Evolutionary conservation across 2,113 vertebrate genomes (phyloP).

Genomic region (Nesospiza acunhae): DNA sequence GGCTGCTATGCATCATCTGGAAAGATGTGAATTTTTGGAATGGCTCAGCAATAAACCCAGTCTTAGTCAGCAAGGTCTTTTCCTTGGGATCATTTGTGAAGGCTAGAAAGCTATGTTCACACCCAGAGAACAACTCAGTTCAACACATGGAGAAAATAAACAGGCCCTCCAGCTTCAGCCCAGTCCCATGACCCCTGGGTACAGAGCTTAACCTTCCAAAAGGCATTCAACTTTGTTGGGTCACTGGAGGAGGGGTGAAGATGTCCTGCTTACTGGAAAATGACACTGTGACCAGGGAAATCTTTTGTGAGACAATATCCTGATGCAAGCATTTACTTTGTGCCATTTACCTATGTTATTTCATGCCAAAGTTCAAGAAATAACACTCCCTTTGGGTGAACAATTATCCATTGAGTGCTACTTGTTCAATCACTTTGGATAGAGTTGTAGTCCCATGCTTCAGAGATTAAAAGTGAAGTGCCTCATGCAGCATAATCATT

Average conservation of each 20-base stretch:
- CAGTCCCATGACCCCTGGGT: constrained; percentile 47
- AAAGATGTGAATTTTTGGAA: neutral
- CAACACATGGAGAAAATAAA: constrained; percentile 61
- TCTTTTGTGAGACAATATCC: neutral
- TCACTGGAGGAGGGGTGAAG: constrained; percentile 47
- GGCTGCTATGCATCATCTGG: neutral
- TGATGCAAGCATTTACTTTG: constrained; percentile 12
- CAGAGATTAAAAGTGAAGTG: neutral
- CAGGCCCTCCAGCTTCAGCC: constrained; percentile 9
- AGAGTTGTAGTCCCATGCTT: neutral
- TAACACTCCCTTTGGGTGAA: neutral
- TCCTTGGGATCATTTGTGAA: neutral
- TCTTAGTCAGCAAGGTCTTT: constrained; percentile 4
- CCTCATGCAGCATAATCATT: neutral
- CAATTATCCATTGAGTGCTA: neutral
- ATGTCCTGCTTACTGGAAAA: constrained; percentile 30
- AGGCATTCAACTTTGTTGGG: neutral
- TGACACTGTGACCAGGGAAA: neutral
- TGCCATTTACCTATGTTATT: neutral
- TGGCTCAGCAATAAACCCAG: neutral
- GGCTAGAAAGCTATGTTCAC: constrained; percentile 33
- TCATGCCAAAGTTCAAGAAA: constrained; percentile 39
- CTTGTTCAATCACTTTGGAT: neutral
- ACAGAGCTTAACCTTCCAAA: constrained; percentile 61
- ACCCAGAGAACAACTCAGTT: constrained; percentile 19